phyloP scores from a whole-genome alignment of 2,113 vertebrate species.

The Myotis brandtii region DNA sequence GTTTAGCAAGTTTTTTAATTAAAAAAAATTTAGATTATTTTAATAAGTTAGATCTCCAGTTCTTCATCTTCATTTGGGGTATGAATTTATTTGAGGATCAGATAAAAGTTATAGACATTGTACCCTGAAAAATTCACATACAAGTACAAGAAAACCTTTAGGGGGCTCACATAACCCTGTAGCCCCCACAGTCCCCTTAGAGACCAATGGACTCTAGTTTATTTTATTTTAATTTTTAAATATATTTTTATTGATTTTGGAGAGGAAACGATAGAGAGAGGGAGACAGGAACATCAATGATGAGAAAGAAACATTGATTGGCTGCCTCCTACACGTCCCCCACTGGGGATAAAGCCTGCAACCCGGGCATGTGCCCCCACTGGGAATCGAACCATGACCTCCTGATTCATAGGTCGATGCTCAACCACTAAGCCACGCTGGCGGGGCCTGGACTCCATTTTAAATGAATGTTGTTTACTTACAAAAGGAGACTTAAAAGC shows the following conservation, averaged over 20 bases:
- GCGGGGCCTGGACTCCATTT: neutral
- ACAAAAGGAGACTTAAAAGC: slow-evolving; percentile 98
- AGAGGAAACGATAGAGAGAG: too few relatives aligned
- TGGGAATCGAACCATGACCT: too few relatives aligned
- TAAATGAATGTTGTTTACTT: slow-evolving; percentile 82
- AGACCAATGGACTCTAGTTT: neutral
- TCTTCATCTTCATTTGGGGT: slow-evolving; percentile 3
- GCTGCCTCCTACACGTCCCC: too few relatives aligned
- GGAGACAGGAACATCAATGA: too few relatives aligned
- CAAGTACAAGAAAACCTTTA: neutral
- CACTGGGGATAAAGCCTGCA: too few relatives aligned
- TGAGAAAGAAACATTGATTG: too few relatives aligned
- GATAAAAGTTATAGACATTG: neutral
- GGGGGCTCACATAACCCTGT: neutral
- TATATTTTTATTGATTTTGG: too few relatives aligned
- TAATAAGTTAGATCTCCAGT: neutral
- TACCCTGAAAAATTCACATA: slow-evolving; percentile 6
- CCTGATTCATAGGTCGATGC: too few relatives aligned
- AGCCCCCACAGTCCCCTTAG: neutral
- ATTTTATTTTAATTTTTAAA: neutral
- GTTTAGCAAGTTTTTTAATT: too few relatives aligned
- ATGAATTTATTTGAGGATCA: slow-evolving; percentile 24
- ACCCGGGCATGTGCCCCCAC: too few relatives aligned
- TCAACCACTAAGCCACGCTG: too few relatives aligned
- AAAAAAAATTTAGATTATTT: neutral